Evolutionary conservation across 2,888 invertebrate genomes (phyloP), one percentile per base, ranked within the genome.

Genomic region (Elaeidobius kamerunicus): DNA sequence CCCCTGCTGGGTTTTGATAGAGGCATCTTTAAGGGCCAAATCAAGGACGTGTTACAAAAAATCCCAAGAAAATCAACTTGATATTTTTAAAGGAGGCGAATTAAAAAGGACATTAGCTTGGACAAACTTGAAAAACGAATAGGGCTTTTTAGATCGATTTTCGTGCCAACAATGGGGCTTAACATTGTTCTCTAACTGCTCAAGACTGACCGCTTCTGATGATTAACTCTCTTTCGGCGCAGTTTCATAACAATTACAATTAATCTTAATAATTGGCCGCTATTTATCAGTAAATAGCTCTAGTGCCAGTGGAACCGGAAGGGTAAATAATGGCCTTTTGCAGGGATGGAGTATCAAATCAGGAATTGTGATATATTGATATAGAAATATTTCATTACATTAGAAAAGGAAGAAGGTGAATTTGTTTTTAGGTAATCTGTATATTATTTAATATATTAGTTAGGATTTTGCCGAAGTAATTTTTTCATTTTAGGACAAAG

Each of bases 221-320:
- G 54, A 54, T 54, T 38, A 44, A 54, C 32, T 42, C 23, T 19
- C 34, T 18, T 54, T 39, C 20, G 36, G 35, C 34, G 27, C 19
- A 55, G 50, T 50, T 55, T 55, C 55, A 50, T 50, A 55, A 55
- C 55, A 55, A 55, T 55, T 55, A 55, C 46, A 55, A 55, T 55
- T 50, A 55, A 55, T 55, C 55, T 50, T 50, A 50, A 50, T 55
- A 55, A 55, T 55, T 55, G 55, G 55, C 35, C 50, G 46, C 45
- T 50, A 55, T 55, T 55, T 55, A 55, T 55, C 50, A 55, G 50
- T 50, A 55, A 55, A 55, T 55, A 50, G 50, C 55, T 35, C 17
- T 34, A 39, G 44, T 49, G 54, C 49, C 40, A 36, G 38, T 38
- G 47, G 38, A 53, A 53, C 48, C 36, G 46, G 43, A 43, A 48